Evolutionary conservation across 2,797 vertebrate genomes (phyloP), one percentile per base, ranked within the genome.

Genomic region (Smutsia temminckii): DNA sequence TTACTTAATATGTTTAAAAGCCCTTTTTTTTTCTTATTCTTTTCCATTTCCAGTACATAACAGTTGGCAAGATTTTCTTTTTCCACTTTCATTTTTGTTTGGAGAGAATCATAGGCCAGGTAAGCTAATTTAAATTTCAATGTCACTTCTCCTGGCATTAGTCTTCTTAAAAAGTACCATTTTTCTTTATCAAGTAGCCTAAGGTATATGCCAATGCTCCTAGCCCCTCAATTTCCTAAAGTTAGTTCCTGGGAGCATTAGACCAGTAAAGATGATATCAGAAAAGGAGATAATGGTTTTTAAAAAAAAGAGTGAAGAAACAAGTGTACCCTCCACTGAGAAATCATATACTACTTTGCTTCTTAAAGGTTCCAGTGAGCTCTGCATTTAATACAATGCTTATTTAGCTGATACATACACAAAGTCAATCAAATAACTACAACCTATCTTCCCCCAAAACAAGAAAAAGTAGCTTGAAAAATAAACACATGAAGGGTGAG

Each of bases 61-160:
- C 14, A 53, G 49, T 90, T 77, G 89, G 34, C 64, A 37, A 5
- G 29, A 9, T 14, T 46, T n/a, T 9, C 37, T 23, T 13, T 63
- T 57, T 71, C 66, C 90, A 89, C 66, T 95, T 95, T 92, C 97
- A 88, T 29, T 97, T 96, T 97, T 90, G 93, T 96, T 98, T 97
- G 85, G 79, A 96, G 84, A 92, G 91, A 91, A 69, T 96, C 42
- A 75, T 92, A 95, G 61, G 83, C 94, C 85, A 83, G 12, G 93
- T 94, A 95, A 97, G 95, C 75, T 96, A 96, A 97, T 96, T 96
- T 95, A 96, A 96, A 87, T 87, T 0, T 17, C 42, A 53, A 0
- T 78, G 57, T n/a, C 8, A 80, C 14, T 75, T 88, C 37, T 16
- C 93, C 75, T 87, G 57, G 87, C 8, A 10, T 89, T n/a, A 87